Evolutionary conservation across 2,888 invertebrate species (phyloP), one percentile per base, ranked within the genome.

Genomic region (Aplocera efformata): DNA sequence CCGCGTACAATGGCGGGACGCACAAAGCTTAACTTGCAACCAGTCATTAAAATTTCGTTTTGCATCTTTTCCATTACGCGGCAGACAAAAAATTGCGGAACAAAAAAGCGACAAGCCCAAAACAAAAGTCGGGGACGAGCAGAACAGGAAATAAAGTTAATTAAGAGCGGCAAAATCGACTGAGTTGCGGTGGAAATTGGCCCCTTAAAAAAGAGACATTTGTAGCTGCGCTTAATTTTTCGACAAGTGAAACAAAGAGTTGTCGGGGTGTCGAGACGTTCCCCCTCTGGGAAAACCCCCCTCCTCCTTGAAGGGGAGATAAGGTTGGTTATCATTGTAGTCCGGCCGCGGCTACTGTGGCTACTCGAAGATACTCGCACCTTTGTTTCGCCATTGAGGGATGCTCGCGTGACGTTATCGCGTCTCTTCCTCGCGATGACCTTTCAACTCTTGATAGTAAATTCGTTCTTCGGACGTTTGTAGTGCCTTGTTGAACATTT

Each of bases 71-170:
- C 81, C 83, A 84, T 83, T 84, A 82, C 78, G 77, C 79, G 78
- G 80, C 84, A 86, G 85, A 85, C 86, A 84, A 85, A 84, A 86
- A 85, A 85, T 79, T 79, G 78, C 72, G 66, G 80, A 84, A 82
- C 69, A 83, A 83, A 79, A 80, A 58, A 48, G 52, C 68, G 70
- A 79, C 74, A 71, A 79, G 74, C 70, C 72, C 79, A 83, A 86
- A 86, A 85, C 80, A 85, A 86, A 86, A 84, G 82, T 80, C 77
- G 75, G 72, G 74, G 75, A 72, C 73, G 76, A 75, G 77, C 79
- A 84, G 86, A 83, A 85, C 83, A 83, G 85, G 86, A 86, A 88
- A 85, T 86, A 85, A 86, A 88, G 86, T 88, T 88, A 88, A 88
- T 88, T 88, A 88, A 86, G 83, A 85, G 86, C 84, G 76, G 81